Evolutionary conservation across 2,888 invertebrate species (phyloP), one percentile per base, ranked within the genome.

Genomic region (Cryptus armator): DNA sequence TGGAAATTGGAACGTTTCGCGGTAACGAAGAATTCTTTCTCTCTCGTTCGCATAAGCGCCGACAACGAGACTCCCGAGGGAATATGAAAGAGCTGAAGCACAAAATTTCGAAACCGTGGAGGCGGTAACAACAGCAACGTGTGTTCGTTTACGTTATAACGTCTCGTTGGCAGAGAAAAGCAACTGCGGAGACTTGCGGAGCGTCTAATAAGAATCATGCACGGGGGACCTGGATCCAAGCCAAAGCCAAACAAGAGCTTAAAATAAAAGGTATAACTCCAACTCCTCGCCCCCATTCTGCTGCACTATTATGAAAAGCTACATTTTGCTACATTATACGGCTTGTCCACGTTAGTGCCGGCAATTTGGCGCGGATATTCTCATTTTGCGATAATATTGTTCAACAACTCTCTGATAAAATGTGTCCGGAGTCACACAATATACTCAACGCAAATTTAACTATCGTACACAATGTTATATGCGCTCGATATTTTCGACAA

Each of bases 1-100:
- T 80, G 79, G 66, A 75, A 79, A 78, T 82, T 74, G 71, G 64
- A 85, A 64, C 62, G 75, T 82, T 82, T 82, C 71, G 82, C 71
- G 79, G 82, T 80, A 85, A 80, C 71, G 82, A 82, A 76, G 75
- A 76, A 79, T 80, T 75, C 68, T 74, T 70, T 48, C 71, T 44
- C 56, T 56, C 24, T 24, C 56, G 19, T 56, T 56, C 24, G 56
- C 24, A 24, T 19, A 56, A 56, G 56, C 56, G 19, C 24, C 56
- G 24, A 48, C 51, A 70, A 83, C 59, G 46, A 82, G 53, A 77
- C 12, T 46, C 12, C 66, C 71, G 43, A n/a, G 46, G 46, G 32
- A 76, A 43, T 51, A 46, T 46, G 66, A 74, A 48, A 74, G 74
- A 44, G 24, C 16, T 7, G 1, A 19, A 16, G 3, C 16, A 3